Percentiles rank a stretch among this genome's conserved stretches.
These are phyloP conservation scores for Trichogramma evanescens DNA, from an alignment of 2,888 invertebrate species.

Conservation along the genomic window DNA sequence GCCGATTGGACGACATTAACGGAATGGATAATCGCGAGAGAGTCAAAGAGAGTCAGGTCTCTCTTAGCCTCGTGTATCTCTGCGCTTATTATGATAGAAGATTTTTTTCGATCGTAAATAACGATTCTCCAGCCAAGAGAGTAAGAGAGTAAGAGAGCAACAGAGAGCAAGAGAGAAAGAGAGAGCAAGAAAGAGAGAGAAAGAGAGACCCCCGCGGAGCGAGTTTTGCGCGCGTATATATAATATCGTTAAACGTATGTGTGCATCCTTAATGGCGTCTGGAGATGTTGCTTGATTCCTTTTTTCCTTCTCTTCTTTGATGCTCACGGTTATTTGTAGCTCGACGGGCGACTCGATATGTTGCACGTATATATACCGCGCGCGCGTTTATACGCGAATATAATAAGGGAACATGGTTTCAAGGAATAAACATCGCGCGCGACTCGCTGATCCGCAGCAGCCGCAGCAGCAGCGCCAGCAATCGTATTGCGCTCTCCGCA, in stretches of 20 bases:
- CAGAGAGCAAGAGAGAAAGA: background rate
- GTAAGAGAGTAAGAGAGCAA: background rate
- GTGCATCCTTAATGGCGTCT: slow-evolving; percentile 21
- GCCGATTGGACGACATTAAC: slow-evolving; percentile 14
- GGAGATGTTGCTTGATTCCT: slow-evolving; percentile 16
- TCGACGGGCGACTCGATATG: background rate
- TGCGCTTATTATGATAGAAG: slow-evolving; percentile 40
- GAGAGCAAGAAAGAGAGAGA: slow-evolving; percentile 14
- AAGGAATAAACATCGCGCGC: too few species aligned
- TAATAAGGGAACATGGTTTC: too few species aligned
- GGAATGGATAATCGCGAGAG: slow-evolving; percentile 10
- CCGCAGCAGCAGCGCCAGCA: too few species aligned
- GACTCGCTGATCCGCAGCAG: too few species aligned
- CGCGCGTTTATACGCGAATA: background rate
- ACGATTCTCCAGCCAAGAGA: slow-evolving; percentile 23
- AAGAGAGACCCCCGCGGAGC: slow-evolving; percentile 37
- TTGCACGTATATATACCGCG: background rate
- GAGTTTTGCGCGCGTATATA: slow-evolving; percentile 29
- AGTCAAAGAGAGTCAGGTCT: slow-evolving; percentile 14
- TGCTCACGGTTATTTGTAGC: slow-evolving; percentile 13
- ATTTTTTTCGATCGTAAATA: slow-evolving; percentile 41
- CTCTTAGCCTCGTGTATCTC: slow-evolving; percentile 26
- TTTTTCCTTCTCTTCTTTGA: slow-evolving; percentile 1
- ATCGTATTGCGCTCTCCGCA: too few species aligned
- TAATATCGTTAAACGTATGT: slow-evolving; percentile 19